phyloP scores from a whole-genome alignment of 2,797 vertebrate species.

The Pristis pectinata region DNA sequence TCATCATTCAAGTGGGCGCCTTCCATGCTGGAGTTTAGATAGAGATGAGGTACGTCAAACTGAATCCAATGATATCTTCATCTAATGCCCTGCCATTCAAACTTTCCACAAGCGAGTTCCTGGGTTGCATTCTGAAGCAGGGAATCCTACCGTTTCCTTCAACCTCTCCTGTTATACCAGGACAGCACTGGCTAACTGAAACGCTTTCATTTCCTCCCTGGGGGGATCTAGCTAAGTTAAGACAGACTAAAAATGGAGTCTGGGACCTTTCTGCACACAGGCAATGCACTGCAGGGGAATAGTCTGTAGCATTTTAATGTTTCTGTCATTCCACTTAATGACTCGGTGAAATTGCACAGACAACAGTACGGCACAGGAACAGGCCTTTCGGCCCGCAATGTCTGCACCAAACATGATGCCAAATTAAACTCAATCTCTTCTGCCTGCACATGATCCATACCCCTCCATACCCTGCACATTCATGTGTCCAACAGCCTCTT shows the following conservation, averaged over 20 bases:
- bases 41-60: not conserved
- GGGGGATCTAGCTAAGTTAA: not conserved
- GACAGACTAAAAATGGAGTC: not conserved
- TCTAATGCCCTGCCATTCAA: not conserved
- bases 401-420: too few species aligned
- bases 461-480: too few species aligned
- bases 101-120: not conserved
- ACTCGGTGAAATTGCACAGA: not conserved
- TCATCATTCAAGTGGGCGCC: not conserved
- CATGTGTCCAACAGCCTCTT: too few species aligned
- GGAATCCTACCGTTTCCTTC: not conserved
- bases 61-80: not conserved
- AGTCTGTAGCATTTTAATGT: not conserved
- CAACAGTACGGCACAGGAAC: too few species aligned
- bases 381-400: too few species aligned
- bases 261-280: not conserved
- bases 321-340: not conserved
- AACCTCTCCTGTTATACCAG: not conserved
- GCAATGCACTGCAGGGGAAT: not conserved
- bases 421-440: too few species aligned
- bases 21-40: not conserved
- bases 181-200: not conserved
- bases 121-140: not conserved
- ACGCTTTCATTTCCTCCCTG: not conserved
- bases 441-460: too few species aligned